Evolutionary conservation across 35 echinoderm and acorn worm genomes (phyloP).

Genomic region (Lytechinus variegatus): DNA sequence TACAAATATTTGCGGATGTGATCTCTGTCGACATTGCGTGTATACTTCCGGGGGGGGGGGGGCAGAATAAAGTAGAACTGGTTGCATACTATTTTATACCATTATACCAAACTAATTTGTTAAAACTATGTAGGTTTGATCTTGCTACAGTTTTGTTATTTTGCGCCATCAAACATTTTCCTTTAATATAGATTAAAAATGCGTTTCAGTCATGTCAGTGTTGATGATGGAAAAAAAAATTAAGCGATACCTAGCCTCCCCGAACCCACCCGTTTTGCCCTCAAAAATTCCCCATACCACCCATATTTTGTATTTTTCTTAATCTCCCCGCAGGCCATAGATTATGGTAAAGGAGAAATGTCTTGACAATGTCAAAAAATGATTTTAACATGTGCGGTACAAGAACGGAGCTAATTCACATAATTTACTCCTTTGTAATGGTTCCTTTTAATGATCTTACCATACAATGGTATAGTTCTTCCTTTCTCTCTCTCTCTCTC

Average conservation of each 20-base stretch:
- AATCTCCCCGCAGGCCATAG: not conserved
- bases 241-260: not conserved
- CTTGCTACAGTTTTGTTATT: not conserved
- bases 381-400: slow-evolving; percentile 1
- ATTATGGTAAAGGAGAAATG: slow-evolving; percentile 12
- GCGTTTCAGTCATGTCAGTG: not conserved
- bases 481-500: not conserved
- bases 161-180: not conserved
- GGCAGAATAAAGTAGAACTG: too few species aligned
- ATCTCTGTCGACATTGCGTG: not conserved
- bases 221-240: not conserved
- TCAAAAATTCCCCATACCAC: not conserved
- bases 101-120: not conserved
- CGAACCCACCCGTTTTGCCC: not conserved
- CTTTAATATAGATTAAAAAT: not conserved
- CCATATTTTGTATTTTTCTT: not conserved
- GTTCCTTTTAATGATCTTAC: not conserved
- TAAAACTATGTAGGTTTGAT: not conserved
- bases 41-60: not conserved
- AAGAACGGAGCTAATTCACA: not conserved
- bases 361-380: not conserved
- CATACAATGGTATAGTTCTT: not conserved
- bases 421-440: not conserved
- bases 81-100: not conserved
- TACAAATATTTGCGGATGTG: not conserved